These are phyloP conservation scores for Acheta domesticus DNA, from an alignment of 2,888 invertebrate species.

Conservation along the genomic window DNA sequence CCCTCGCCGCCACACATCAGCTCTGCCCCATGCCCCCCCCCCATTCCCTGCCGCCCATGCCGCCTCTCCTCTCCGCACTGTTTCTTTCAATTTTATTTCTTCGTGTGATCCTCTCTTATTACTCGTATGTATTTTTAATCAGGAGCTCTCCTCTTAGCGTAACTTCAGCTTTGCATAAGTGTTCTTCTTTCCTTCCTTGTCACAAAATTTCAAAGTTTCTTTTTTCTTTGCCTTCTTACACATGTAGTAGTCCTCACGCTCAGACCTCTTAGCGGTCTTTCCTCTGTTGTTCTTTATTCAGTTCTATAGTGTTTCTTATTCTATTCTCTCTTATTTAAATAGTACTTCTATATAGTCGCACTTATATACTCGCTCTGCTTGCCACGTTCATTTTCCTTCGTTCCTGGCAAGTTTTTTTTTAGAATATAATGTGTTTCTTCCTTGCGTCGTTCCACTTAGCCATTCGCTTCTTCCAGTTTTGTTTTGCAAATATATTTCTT, in stretches of 20 bases:
- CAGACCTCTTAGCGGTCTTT: not conserved
- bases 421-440: not conserved
- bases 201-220: not conserved
- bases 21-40: too few relatives aligned
- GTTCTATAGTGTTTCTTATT: not conserved
- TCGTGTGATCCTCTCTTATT: not conserved
- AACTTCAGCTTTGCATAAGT: not conserved
- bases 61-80: too few relatives aligned
- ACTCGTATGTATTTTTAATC: not conserved
- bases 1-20: too few relatives aligned
- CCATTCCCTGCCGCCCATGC: too few relatives aligned
- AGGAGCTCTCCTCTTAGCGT: not conserved
- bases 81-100: not conserved
- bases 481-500: not conserved
- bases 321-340: not conserved
- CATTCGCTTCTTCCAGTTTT: not conserved
- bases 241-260: not conserved
- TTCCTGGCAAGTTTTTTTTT: not conserved
- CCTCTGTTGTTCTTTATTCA: not conserved
- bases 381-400: not conserved
- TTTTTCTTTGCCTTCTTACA: not conserved
- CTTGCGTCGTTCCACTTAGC: not conserved
- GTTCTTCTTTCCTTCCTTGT: not conserved
- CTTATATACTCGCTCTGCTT: not conserved
- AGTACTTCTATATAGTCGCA: not conserved